Conservation (phyloP, 1,140 invertebrate genomes). For the Pachyrhynchus sulphureomaculatus region DNA sequence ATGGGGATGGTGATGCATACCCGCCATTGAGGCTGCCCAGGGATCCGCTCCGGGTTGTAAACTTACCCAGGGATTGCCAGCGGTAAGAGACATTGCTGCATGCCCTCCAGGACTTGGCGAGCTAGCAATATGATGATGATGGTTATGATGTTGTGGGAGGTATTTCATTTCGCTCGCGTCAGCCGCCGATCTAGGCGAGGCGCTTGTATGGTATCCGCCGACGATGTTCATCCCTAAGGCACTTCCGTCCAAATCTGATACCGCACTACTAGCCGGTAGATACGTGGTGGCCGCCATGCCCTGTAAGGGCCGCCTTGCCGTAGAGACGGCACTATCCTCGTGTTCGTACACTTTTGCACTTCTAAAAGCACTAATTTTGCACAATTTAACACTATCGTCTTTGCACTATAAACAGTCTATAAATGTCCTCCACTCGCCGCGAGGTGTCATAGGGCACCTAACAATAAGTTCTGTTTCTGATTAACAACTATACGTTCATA, state of each 20-base stretch:
- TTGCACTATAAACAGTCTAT: background rate
- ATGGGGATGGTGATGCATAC: conserved; percentile 66
- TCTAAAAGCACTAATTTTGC: background rate
- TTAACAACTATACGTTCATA: conserved; percentile 39
- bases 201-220: conserved; percentile 67
- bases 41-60: conserved; percentile 74
- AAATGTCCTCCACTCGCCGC: conserved; percentile 1
- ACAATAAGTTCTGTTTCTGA: conserved; percentile 19
- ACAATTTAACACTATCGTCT: background rate
- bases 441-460: conserved; percentile 4
- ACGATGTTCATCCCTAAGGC: conserved; percentile 71
- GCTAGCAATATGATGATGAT: conserved; percentile 71
- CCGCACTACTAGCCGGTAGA: conserved; percentile 75
- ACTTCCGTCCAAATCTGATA: conserved; percentile 75
- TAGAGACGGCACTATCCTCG: conserved; percentile 62
- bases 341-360: conserved; percentile 58
- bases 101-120: conserved; percentile 68
- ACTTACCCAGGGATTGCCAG: conserved; percentile 80
- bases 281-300: conserved; percentile 84
- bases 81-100: conserved; percentile 58
- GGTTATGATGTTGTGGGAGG: conserved; percentile 79
- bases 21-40: conserved; percentile 72
- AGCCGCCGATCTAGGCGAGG: conserved; percentile 75
- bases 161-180: conserved; percentile 93
- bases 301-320: conserved; percentile 61